Evolutionary conservation across 2,888 invertebrate genomes (phyloP).

Genomic region (Venusia cambrica): DNA sequence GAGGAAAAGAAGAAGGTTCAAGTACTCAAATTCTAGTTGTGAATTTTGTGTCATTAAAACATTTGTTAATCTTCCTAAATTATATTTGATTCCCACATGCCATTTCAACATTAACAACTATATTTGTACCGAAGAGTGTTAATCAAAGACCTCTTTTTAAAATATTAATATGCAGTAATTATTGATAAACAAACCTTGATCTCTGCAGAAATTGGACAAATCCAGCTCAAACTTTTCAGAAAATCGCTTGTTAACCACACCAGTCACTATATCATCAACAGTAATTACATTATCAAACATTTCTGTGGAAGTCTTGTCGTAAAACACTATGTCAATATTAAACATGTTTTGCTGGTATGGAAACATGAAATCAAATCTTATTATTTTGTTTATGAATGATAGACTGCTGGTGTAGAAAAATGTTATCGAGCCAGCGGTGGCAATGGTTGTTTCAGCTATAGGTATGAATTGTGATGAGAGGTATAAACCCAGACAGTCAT

Average conservation of each 20-base stretch:
- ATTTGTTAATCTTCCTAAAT: no score
- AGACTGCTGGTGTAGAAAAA: constrained; percentile 63
- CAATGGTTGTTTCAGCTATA: constrained; percentile 43
- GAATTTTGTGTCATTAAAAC: no score
- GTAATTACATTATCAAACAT: constrained; percentile 49
- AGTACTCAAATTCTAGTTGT: no score
- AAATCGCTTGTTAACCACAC: constrained; percentile 54
- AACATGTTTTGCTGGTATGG: constrained; percentile 58
- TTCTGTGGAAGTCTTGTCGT: constrained; percentile 57
- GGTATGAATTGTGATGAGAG: constrained; percentile 51
- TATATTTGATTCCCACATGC: no score
- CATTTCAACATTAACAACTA: no score
- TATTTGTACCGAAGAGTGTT: no score
- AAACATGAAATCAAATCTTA: constrained; percentile 64
- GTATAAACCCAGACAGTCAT: constrained; percentile 51
- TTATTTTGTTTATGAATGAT: constrained; percentile 49
- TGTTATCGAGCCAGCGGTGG: no score
- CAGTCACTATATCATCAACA: constrained; percentile 53
- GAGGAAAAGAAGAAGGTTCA: no score
- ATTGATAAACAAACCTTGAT: constrained; percentile 46
- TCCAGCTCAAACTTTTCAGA: constrained; percentile 54
- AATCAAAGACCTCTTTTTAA: no score
- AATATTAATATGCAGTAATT: no score
- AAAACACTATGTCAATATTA: constrained; percentile 59
- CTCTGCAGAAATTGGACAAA: constrained; percentile 59